These are phyloP conservation scores for Albula goreensis DNA, from an alignment of 2,113 vertebrate species.

Conservation along the genomic window DNA sequence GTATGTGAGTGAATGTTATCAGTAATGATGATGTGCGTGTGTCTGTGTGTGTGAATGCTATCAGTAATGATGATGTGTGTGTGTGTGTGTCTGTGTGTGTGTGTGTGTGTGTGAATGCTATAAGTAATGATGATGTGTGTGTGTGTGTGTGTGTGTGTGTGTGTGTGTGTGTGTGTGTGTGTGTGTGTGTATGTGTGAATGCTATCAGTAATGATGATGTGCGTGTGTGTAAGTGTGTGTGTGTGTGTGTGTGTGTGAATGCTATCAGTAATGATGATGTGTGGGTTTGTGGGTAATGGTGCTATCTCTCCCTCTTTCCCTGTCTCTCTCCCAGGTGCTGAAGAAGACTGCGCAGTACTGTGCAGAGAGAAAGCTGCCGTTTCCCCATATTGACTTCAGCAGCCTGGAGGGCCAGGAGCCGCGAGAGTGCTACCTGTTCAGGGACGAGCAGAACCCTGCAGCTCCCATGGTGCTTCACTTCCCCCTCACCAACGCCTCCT, in stretches of 20 bases:
- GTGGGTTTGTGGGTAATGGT: neutral
- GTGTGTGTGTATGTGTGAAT: too few relatives aligned
- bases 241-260: neutral
- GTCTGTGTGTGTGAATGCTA: too few relatives aligned
- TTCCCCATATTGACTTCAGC: conserved; percentile 53
- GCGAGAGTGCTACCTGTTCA: conserved; percentile 59
- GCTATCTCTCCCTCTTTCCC: too few relatives aligned
- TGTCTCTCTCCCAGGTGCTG: conserved; percentile 42
- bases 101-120: neutral
- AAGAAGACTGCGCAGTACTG: conserved; percentile 53
- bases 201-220: too few relatives aligned
- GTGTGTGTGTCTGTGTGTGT: neutral
- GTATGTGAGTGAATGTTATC: neutral
- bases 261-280: neutral
- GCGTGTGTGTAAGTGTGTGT: too few relatives aligned
- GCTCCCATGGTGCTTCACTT: conserved; percentile 61
- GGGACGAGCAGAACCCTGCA: conserved; percentile 48
- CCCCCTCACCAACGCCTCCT: conserved; percentile 53
- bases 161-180: too few relatives aligned
- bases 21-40: too few relatives aligned
- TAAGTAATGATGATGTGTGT: too few relatives aligned
- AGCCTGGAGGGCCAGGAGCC: conserved; percentile 35
- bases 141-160: neutral
- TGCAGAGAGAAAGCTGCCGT: conserved; percentile 50
- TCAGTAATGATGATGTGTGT: neutral